Percentiles rank a stretch among this genome's conserved stretches.
Conservation (phyloP, 53 echinoderm and acorn worm species). For the Mesocentrotus franciscanus region DNA sequence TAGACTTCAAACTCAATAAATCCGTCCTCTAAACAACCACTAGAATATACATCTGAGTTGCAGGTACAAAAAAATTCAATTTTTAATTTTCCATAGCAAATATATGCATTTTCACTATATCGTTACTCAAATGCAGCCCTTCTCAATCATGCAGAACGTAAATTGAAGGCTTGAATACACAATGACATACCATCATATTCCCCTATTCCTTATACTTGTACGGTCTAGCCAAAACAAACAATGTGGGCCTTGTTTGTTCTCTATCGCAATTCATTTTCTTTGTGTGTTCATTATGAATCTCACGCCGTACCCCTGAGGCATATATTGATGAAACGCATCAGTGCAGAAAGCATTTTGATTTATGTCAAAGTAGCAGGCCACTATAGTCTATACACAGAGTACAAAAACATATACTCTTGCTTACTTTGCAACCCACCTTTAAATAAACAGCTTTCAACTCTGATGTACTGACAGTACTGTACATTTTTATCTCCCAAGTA, state of each 20-base stretch:
- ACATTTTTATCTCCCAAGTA: too few species aligned
- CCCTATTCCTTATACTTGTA: background rate
- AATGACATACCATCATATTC: background rate
- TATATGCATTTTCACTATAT: background rate
- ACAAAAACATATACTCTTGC: too few species aligned
- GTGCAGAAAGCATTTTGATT: background rate
- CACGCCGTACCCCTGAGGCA: background rate
- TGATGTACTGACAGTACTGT: too few species aligned
- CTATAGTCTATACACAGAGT: background rate
- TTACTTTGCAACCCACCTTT: too few species aligned
- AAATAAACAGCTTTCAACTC: too few species aligned
- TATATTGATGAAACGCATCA: background rate
- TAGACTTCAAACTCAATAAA: background rate
- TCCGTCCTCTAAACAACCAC: background rate
- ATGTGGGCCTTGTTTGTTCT: background rate
- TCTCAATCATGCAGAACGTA: background rate
- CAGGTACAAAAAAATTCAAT: background rate
- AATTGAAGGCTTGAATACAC: background rate
- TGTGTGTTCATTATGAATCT: background rate
- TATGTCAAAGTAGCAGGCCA: background rate
- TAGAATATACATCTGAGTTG: background rate
- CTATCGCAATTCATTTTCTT: background rate
- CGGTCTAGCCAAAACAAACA: background rate
- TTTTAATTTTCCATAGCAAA: background rate
- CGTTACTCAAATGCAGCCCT: background rate